Evolutionary conservation across 2,888 invertebrate genomes (phyloP), one percentile per base, ranked within the genome.

Genomic region (Galeruca laticollis): DNA sequence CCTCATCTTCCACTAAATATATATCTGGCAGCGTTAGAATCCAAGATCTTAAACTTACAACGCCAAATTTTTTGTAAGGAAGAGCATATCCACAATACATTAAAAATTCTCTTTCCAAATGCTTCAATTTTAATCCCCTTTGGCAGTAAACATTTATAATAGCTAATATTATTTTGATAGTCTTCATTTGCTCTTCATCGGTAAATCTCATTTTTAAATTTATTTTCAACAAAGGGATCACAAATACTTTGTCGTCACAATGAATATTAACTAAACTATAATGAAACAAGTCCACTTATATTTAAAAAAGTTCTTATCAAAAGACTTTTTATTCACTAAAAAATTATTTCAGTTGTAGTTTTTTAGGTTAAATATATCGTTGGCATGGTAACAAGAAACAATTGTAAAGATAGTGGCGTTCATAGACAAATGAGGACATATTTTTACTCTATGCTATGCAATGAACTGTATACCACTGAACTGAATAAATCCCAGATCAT

Each of bases 61-160:
- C 76, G 8, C 79, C 79, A 67, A 81, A 81, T 72, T 78, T 69
- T 68, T 75, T 72, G 68, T 78, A 81, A 11, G 81, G 81, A 62
- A 80, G 77, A 6, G 74, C 59, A 59, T 69, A 76, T 33, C 81
- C 81, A 70, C 77, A 78, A 47, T 72, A 75, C 21, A 63, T 69
- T 65, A 64, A 60, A 66, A 80, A 80, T 68, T 81, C 81, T 31
- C 68, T 66, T 47, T 80, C 75, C 13, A 80, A 71, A 49, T 66
- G 49, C 33, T 76, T 63, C 13, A 81, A 26, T 11, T 79, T 79
- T 59, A 81, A 72, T 21, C 81, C 81, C 61, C 77, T 70, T 18
- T 74, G 72, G 26, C 81, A 79, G 62, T 76, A 80, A 2, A 78
- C 69, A 61, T 74, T 76, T 33, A 77, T 77, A 49, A 79, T 76